Conservation (phyloP, 2,888 invertebrate species). For the Athetis lepigone region DNA sequence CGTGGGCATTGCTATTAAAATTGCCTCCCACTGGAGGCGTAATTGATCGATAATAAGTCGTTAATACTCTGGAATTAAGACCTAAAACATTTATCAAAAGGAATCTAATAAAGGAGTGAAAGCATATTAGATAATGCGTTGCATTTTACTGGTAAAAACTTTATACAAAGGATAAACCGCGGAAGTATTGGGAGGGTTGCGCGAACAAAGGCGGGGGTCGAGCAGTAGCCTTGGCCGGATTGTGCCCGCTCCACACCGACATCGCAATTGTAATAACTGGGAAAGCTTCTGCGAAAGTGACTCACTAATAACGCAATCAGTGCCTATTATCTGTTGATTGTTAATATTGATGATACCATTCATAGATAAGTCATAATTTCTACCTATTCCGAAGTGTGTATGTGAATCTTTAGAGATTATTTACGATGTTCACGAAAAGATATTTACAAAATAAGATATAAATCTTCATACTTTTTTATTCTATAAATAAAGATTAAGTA, state of each 20-base stretch:
- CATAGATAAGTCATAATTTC: slow-evolving; percentile 1
- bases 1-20: not conserved
- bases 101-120: slow-evolving; percentile 38
- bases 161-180: slow-evolving; percentile 75
- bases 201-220: slow-evolving; percentile 83
- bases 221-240: slow-evolving; percentile 85
- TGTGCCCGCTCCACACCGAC: slow-evolving; percentile 66
- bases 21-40: not conserved
- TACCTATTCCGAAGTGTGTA: not conserved
- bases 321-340: slow-evolving; percentile 10
- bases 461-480: not conserved
- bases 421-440: not conserved
- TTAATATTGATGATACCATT: slow-evolving; percentile 19
- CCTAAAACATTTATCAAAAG: slow-evolving; percentile 27
- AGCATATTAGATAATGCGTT: slow-evolving; percentile 28
- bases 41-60: not conserved
- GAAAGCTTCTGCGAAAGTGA: slow-evolving; percentile 68
- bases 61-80: slow-evolving; percentile 5
- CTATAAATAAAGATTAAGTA: slow-evolving; percentile 4
- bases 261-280: slow-evolving; percentile 75
- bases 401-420: not conserved
- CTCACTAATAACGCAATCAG: slow-evolving; percentile 58
- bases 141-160: slow-evolving; percentile 64
- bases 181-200: slow-evolving; percentile 75
- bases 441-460: not conserved